These are phyloP conservation scores for Pachyrhynchus sulphureomaculatus DNA, from an alignment of 1,140 invertebrate species.

Conservation along the genomic window DNA sequence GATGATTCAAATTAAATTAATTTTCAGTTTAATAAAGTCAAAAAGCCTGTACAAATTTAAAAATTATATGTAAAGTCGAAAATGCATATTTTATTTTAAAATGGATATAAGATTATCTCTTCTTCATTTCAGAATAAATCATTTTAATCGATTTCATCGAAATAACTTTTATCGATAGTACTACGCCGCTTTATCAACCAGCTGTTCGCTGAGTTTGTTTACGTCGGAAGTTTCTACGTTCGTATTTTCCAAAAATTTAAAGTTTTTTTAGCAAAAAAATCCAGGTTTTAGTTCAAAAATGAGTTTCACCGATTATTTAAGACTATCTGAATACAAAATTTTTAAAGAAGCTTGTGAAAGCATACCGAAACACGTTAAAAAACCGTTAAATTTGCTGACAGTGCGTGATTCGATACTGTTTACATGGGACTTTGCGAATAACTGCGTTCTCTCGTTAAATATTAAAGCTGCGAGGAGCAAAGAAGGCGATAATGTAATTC, in stretches of 20 bases:
- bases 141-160: too few relatives aligned
- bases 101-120: too few relatives aligned
- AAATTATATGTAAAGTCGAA: too few relatives aligned
- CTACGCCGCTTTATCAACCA: not conserved
- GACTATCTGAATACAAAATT: conserved; percentile 59
- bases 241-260: not conserved
- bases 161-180: not conserved
- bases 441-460: conserved; percentile 63
- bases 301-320: conserved; percentile 45
- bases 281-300: conserved; percentile 21
- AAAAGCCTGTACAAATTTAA: too few relatives aligned
- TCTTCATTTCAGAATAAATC: too few relatives aligned
- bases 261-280: not conserved
- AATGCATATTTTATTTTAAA: too few relatives aligned
- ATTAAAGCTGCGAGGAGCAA: conserved; percentile 58
- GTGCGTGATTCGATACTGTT: conserved; percentile 65
- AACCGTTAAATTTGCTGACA: conserved; percentile 62
- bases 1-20: too few relatives aligned
- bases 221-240: not conserved
- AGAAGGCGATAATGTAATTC: conserved; percentile 53
- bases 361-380: conserved; percentile 57
- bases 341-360: conserved; percentile 59
- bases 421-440: conserved; percentile 63
- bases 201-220: not conserved
- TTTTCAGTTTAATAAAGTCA: too few relatives aligned